Conservation (phyloP, 1,140 invertebrate genomes). For the Saccostrea cuccullata region DNA sequence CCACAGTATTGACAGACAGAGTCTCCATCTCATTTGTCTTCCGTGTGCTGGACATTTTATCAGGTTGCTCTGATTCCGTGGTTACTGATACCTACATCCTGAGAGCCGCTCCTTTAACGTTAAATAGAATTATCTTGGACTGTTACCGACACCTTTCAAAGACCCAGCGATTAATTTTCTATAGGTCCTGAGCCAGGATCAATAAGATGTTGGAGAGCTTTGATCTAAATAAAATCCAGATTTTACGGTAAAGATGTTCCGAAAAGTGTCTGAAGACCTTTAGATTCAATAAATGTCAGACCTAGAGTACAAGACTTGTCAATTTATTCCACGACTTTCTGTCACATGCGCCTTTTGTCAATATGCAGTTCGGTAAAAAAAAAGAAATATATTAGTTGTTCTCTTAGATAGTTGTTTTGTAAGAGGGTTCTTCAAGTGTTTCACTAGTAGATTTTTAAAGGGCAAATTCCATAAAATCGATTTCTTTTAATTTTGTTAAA, state of each 20-base stretch:
- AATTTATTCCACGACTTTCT: background rate
- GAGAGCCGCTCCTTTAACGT: background rate
- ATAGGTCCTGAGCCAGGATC: background rate
- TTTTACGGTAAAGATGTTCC: constrained; percentile 6
- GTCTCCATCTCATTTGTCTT: background rate
- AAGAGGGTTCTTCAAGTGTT: background rate
- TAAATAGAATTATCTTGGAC: background rate
- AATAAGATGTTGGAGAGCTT: constrained; percentile 3
- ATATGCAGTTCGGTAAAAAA: background rate
- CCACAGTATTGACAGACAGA: background rate
- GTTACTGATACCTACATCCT: background rate
- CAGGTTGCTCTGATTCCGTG: background rate
- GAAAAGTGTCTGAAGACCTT: constrained; percentile 29
- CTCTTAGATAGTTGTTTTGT: background rate
- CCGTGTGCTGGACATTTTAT: constrained; percentile 17
- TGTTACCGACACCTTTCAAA: constrained; percentile 21
- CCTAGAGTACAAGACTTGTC: constrained; percentile 16
- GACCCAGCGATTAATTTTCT: background rate
- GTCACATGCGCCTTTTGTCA: constrained; percentile 8
- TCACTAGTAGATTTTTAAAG: background rate
- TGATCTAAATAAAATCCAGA: constrained; percentile 26
- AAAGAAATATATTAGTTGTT: background rate
- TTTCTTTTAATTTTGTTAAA: constrained; percentile 2
- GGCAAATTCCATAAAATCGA: background rate
- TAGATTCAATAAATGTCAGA: constrained; percentile 25